These are phyloP conservation scores for Macroteleia sp. DNA, from an alignment of 2,888 invertebrate genomes.

Conservation along the genomic window DNA sequence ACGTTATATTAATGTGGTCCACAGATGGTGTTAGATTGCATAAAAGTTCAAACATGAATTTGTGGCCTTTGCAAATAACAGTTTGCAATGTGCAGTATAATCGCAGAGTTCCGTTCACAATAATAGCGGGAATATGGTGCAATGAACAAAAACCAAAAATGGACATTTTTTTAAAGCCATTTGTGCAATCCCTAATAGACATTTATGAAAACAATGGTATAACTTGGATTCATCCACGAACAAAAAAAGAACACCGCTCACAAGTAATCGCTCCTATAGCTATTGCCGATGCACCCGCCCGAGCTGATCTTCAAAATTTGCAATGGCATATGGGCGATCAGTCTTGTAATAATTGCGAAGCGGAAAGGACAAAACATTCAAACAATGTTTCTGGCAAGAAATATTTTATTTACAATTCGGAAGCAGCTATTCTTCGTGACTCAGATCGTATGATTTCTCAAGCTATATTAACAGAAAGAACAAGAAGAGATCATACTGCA, in stretches of 20 bases:
- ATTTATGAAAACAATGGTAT: slow-evolving; percentile 21
- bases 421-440: neutral
- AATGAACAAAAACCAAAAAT: slow-evolving; percentile 17
- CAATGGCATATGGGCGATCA: slow-evolving; percentile 6
- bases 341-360: slow-evolving; percentile 12
- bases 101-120: slow-evolving; percentile 6
- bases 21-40: slow-evolving; percentile 18
- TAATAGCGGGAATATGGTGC: slow-evolving; percentile 25
- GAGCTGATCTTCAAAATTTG: slow-evolving; percentile 33
- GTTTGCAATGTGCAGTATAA: slow-evolving; percentile 12
- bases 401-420: no score
- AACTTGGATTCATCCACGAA: slow-evolving; percentile 16
- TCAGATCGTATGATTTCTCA: neutral
- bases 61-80: slow-evolving; percentile 28
- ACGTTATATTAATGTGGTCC: slow-evolving; percentile 31
- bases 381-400: no score
- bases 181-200: neutral
- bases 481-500: neutral
- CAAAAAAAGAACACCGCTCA: neutral
- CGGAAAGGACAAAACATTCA: no score
- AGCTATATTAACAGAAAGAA: neutral
- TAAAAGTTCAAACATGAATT: slow-evolving; percentile 17
- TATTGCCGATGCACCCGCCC: slow-evolving; percentile 12
- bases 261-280: slow-evolving; percentile 18
- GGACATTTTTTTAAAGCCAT: slow-evolving; percentile 21